These are phyloP conservation scores for Asarcornis scutulata DNA, from an alignment of 2,113 vertebrate species.

Conservation along the genomic window DNA sequence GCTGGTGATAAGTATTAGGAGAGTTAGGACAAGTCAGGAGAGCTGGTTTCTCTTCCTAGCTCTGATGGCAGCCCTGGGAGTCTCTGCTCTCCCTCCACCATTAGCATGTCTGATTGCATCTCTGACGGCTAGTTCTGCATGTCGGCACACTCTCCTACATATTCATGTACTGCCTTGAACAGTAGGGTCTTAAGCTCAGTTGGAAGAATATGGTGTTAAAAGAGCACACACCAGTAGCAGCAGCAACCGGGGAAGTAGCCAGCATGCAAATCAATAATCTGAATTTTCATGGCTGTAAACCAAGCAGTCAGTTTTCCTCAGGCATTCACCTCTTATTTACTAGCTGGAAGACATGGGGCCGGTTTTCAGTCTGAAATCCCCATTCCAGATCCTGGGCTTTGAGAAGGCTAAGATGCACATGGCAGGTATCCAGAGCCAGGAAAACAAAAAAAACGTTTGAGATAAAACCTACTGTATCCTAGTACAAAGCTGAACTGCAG, in stretches of 20 bases:
- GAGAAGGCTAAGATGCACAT: neutral
- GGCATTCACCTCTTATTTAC: neutral
- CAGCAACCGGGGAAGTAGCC: neutral
- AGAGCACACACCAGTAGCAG: neutral
- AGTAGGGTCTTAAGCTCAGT: neutral
- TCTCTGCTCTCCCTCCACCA: neutral
- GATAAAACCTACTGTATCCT: neutral
- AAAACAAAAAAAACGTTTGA: neutral
- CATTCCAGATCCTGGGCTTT: neutral
- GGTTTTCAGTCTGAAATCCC: neutral
- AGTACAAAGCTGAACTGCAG: neutral
- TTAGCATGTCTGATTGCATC: neutral
- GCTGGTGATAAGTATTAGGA: neutral
- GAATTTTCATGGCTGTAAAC: neutral
- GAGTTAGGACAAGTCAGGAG: neutral
- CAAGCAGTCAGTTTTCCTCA: neutral
- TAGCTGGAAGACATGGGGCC: neutral
- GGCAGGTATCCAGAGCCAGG: neutral
- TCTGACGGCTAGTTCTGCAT: neutral
- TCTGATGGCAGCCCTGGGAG: too few relatives aligned
- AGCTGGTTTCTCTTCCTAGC: neutral
- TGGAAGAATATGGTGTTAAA: neutral
- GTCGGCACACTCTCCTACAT: neutral
- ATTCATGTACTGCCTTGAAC: neutral
- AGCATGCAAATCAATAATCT: accelerated